phyloP scores from a whole-genome alignment of 1,140 invertebrate genomes.

The Leptopilina clavipes region DNA sequence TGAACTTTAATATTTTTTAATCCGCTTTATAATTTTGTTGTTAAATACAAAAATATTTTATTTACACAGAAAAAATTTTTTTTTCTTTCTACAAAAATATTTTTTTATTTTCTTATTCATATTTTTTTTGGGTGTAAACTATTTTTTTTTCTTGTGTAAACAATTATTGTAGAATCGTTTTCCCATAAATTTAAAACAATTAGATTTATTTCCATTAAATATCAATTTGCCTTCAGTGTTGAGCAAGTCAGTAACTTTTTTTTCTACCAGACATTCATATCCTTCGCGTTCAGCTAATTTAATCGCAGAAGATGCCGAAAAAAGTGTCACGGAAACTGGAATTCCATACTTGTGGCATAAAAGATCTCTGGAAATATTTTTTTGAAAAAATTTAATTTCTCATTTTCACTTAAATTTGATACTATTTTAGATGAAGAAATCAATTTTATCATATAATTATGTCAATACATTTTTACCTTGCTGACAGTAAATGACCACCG shows the following conservation, averaged over 20 bases:
- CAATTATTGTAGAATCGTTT: neutral
- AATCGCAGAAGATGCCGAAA: neutral
- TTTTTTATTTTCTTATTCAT: too few species aligned
- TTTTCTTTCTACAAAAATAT: too few species aligned
- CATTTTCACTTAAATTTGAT: neutral
- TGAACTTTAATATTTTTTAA: too few species aligned
- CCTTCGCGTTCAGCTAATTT: conserved; percentile 11
- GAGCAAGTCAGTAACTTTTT: neutral
- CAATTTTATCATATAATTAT: neutral
- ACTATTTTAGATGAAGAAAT: neutral
- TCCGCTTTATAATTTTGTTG: too few species aligned
- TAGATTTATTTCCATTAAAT: neutral
- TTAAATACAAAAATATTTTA: too few species aligned
- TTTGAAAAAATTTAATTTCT: neutral
- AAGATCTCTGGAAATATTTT: neutral
- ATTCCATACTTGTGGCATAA: neutral
- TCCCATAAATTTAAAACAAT: conserved; percentile 17
- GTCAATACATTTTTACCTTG: conserved; percentile 5
- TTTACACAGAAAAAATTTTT: neutral
- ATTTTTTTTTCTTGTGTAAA: neutral
- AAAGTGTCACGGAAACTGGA: conserved; percentile 4
- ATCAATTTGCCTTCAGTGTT: neutral
- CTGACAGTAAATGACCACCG: neutral
- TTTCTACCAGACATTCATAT: conserved; percentile 4
- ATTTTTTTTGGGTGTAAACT: neutral